phyloP scores from a whole-genome alignment of 2,888 invertebrate genomes.

The Apodemia duryi region DNA sequence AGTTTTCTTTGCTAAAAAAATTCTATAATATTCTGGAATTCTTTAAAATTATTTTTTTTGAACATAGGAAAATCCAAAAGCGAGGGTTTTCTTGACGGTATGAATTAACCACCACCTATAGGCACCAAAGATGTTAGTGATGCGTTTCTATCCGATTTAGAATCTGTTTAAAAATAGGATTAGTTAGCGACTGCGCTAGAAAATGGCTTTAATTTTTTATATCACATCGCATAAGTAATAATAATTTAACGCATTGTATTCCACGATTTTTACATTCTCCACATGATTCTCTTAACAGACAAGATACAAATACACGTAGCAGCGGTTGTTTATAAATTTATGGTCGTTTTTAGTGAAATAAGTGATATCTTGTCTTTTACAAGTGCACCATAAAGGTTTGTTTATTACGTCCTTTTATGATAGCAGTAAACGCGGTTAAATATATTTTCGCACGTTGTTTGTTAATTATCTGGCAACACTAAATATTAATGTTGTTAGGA shows the following conservation, averaged over 20 bases:
- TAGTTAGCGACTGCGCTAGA: too few relatives aligned
- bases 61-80: too few relatives aligned
- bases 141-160: too few relatives aligned
- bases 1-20: too few relatives aligned
- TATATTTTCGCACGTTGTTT: conserved; percentile 60
- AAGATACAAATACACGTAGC: neutral
- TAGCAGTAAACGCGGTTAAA: conserved; percentile 51
- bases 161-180: too few relatives aligned
- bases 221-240: neutral
- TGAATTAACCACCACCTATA: too few relatives aligned
- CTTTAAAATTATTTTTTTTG: too few relatives aligned
- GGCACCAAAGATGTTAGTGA: too few relatives aligned
- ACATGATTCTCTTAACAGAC: neutral
- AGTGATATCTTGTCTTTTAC: conserved; percentile 71
- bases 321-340: conserved; percentile 51
- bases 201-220: too few relatives aligned
- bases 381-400: conserved; percentile 72
- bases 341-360: conserved; percentile 59
- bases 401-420: conserved; percentile 66
- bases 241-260: neutral
- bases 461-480: conserved; percentile 14
- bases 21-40: too few relatives aligned
- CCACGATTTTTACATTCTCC: neutral
- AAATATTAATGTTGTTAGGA: neutral
- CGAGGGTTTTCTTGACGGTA: too few relatives aligned